Evolutionary conservation across 2,797 vertebrate genomes (phyloP), one percentile per base, ranked within the genome.

Genomic region (Pitangus sulphuratus): DNA sequence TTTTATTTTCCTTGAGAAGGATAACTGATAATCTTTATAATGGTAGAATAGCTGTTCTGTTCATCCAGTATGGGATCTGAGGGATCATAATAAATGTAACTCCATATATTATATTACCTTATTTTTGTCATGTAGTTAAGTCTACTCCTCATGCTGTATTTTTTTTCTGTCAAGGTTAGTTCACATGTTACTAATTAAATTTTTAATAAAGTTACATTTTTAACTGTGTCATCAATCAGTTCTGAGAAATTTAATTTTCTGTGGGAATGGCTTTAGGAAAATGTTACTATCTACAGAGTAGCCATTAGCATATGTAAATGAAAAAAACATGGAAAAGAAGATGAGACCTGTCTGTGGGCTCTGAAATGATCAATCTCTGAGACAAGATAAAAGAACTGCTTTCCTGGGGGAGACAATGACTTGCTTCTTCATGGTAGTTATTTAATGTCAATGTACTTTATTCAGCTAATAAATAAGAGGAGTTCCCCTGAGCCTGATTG

Each of bases 221-320:
- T 90, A 93, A 92, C 82, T 80, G 37, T 57, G 56, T 81, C 90
- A 96, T 96, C 90, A 87, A 94, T 96, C 95, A 94, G 19, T 83
- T 89, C 61, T 58, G n/a, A 81, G 92, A 84, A 92, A 92, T 86
- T 72, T 75, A 92, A 96, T 97, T 95, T 96, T 94, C 92, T 93
- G 47, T 93, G 87, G 80, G 84, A 93, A 72, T 96, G 57, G 65
- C 82, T 96, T 92, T 87, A 95, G 79, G 79, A 95, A 87, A 83
- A 37, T 30, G 35, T 71, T 68, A 77, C 57, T 35, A 72, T 94
- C 72, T 81, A 80, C 61, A 69, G 82, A 85, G 68, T 57, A 87
- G 10, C 84, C 69, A 96, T 96, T 96, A 94, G 57, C 93, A 93
- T 89, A 96, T 87, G 68, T 95, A 97, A 96, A 95, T 96, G 92